phyloP scores from a whole-genome alignment of 2,888 invertebrate species.

The Pandemis heparana region DNA sequence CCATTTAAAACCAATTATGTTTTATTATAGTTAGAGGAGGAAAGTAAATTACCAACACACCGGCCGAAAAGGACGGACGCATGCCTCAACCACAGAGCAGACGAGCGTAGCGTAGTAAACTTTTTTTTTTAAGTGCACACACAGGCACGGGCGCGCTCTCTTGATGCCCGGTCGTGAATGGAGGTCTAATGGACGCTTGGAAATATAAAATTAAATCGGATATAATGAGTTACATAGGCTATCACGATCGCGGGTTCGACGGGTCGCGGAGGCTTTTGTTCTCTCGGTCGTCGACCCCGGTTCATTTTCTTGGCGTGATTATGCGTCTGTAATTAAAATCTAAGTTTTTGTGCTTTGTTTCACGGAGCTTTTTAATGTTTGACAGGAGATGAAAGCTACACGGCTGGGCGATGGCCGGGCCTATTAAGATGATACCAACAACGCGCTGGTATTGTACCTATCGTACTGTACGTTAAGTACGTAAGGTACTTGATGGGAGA shows the following conservation, averaged over 20 bases:
- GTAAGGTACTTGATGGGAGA: too few relatives aligned
- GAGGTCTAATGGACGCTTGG: slow-evolving; percentile 73
- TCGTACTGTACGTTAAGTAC: neutral
- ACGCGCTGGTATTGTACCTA: slow-evolving; percentile 19
- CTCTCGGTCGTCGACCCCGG: slow-evolving; percentile 63
- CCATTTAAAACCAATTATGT: slow-evolving; percentile 84
- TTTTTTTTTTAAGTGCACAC: slow-evolving; percentile 56
- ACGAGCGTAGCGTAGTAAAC: slow-evolving; percentile 57
- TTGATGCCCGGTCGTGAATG: slow-evolving; percentile 68
- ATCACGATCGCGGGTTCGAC: slow-evolving; percentile 65
- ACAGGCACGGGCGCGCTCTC: slow-evolving; percentile 64
- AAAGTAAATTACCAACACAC: slow-evolving; percentile 50
- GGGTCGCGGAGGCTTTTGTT: slow-evolving; percentile 71
- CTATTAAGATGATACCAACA: slow-evolving; percentile 31
- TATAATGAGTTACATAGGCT: slow-evolving; percentile 77
- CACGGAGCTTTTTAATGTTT: slow-evolving; percentile 46
- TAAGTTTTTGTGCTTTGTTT: slow-evolving; percentile 61
- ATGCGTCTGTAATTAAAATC: slow-evolving; percentile 66
- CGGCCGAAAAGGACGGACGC: slow-evolving; percentile 61
- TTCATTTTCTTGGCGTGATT: slow-evolving; percentile 52
- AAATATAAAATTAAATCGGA: slow-evolving; percentile 79
- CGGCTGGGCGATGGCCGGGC: slow-evolving; percentile 18
- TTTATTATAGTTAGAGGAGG: slow-evolving; percentile 76
- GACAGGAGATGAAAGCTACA: slow-evolving; percentile 41
- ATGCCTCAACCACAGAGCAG: slow-evolving; percentile 60